Conservation (phyloP, 2,888 invertebrate species). For the Liodrosophila aerea region DNA sequence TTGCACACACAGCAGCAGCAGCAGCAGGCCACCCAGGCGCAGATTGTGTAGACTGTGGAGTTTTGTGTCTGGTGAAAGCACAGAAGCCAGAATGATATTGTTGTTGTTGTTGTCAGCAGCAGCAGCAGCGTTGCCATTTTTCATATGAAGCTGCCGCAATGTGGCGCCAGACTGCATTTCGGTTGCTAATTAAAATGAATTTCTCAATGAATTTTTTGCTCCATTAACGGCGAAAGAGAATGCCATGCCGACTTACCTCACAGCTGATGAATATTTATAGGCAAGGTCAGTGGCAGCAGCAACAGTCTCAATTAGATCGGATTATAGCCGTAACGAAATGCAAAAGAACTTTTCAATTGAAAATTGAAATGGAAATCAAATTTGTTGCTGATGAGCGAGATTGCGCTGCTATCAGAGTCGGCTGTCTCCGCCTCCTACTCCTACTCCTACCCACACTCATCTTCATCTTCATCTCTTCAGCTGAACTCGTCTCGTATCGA, state of each 20-base stretch:
- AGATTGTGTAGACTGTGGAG: slow-evolving; percentile 12
- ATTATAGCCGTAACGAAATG: slow-evolving; percentile 8
- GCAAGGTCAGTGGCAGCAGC: slow-evolving; percentile 33
- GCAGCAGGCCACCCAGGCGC: slow-evolving; percentile 62
- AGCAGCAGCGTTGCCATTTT: slow-evolving; percentile 31
- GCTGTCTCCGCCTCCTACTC: no score
- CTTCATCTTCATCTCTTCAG: neutral
- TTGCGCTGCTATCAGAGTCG: neutral
- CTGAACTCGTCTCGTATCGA: neutral
- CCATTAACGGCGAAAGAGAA: neutral
- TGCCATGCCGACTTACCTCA: slow-evolving; percentile 8
- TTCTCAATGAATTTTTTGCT: slow-evolving; percentile 27
- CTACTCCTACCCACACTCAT: slow-evolving; percentile 11
- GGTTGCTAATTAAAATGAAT: slow-evolving; percentile 68
- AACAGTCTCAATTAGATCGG: slow-evolving; percentile 32
- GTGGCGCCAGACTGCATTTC: slow-evolving; percentile 54
- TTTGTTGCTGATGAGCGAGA: slow-evolving; percentile 35
- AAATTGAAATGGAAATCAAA: slow-evolving; percentile 51
- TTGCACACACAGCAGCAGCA: slow-evolving; percentile 61
- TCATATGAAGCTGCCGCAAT: slow-evolving; percentile 44
- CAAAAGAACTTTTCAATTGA: slow-evolving; percentile 35
- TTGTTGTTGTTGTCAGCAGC: slow-evolving; percentile 9
- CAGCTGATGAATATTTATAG: slow-evolving; percentile 30
- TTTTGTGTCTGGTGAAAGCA: slow-evolving; percentile 40
- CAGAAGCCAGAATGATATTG: neutral